phyloP scores from a whole-genome alignment of 1,140 invertebrate genomes.

The Gyrodactylus salaris region DNA sequence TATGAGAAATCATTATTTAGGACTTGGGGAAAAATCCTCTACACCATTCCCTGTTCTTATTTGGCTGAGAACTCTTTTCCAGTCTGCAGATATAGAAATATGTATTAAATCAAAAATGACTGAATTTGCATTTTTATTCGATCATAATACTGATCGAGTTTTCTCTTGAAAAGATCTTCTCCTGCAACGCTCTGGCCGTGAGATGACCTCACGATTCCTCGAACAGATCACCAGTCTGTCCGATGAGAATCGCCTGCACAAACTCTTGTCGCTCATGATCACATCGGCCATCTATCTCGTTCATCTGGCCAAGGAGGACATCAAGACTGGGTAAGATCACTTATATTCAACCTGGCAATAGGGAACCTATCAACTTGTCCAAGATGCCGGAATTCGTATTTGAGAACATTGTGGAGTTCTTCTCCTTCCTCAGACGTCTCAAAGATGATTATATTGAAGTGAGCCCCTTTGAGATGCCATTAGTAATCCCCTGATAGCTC shows the following conservation, averaged over 20 bases:
- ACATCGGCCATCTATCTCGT: slow-evolving; percentile 46
- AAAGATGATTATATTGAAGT: slow-evolving; percentile 18
- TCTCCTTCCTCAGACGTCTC: slow-evolving; percentile 35
- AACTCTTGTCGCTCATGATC: slow-evolving; percentile 37
- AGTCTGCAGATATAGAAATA: too few species aligned
- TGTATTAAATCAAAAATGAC: too few species aligned
- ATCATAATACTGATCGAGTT: slow-evolving; percentile 15
- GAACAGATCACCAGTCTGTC: slow-evolving; percentile 31
- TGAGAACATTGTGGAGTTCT: slow-evolving; percentile 44
- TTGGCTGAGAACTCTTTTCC: too few species aligned
- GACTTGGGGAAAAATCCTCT: too few species aligned
- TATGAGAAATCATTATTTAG: too few species aligned
- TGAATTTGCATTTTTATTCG: too few species aligned
- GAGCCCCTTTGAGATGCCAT: slow-evolving; percentile 2
- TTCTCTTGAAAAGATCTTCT: slow-evolving; percentile 20
- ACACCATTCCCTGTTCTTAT: too few species aligned
- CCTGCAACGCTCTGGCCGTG: slow-evolving; percentile 13
- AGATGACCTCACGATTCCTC: slow-evolving; percentile 12
- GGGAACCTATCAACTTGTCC: slow-evolving; percentile 6
- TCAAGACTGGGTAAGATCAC: slow-evolving; percentile 5
- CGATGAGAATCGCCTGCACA: slow-evolving; percentile 32
- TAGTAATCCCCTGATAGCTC: too few species aligned
- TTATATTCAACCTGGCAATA: neutral
- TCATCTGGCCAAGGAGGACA: slow-evolving; percentile 29
- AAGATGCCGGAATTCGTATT: slow-evolving; percentile 48